phyloP scores from a whole-genome alignment of 1,140 invertebrate genomes.

The Drosophila orena region DNA sequence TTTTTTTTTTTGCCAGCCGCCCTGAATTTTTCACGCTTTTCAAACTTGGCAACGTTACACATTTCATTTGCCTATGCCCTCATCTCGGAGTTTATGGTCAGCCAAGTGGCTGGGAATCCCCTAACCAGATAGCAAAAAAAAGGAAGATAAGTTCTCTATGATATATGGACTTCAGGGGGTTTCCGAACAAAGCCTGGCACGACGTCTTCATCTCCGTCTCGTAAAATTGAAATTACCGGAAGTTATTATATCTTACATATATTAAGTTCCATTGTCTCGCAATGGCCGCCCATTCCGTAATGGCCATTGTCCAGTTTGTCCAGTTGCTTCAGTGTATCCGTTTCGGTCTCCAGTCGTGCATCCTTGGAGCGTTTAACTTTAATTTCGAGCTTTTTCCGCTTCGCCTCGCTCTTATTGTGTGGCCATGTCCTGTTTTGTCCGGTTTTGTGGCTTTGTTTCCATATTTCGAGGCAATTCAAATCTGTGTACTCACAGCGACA shows the following conservation, averaged over 20 bases:
- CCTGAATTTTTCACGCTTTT: conserved; percentile 81
- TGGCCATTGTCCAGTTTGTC: conserved; percentile 56
- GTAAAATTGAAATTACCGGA: conserved; percentile 82
- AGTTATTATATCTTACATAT: conserved; percentile 84
- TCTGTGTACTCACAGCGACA: conserved; percentile 66
- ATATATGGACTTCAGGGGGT: conserved; percentile 60
- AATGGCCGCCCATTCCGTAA: conserved; percentile 24
- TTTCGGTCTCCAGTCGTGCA: conserved; percentile 71
- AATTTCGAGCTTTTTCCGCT: conserved; percentile 85
- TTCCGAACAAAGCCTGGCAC: conserved; percentile 55
- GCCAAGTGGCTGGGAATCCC: conserved; percentile 32
- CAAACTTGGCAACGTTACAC: conserved; percentile 70
- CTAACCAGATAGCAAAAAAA: too few relatives aligned
- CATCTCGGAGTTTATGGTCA: conserved; percentile 57
- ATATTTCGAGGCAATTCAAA: conserved; percentile 73
- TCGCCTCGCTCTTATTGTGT: conserved; percentile 78
- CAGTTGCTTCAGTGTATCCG: not conserved
- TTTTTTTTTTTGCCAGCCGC: conserved; percentile 12
- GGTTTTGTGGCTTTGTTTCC: conserved; percentile 65
- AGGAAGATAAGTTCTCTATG: conserved; percentile 12
- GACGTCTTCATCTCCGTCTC: conserved; percentile 62
- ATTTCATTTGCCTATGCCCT: conserved; percentile 76
- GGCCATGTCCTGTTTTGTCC: conserved; percentile 56
- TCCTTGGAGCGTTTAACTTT: conserved; percentile 84
- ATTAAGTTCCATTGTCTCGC: conserved; percentile 78